These are phyloP conservation scores for Drosophila gaucha DNA, from an alignment of 2,888 invertebrate genomes.

Conservation along the genomic window DNA sequence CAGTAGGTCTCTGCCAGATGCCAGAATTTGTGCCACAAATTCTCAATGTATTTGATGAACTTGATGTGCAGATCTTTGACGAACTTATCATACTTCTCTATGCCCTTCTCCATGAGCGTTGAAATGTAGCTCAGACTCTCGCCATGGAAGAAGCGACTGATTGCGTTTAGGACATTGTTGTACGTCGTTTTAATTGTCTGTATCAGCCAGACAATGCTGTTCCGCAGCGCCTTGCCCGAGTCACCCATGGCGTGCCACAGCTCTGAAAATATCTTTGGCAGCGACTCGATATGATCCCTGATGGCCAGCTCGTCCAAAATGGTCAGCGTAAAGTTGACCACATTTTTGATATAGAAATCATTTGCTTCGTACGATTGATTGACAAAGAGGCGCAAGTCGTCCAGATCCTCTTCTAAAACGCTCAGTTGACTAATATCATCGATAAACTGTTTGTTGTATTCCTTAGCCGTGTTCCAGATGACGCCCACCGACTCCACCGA, in stretches of 20 bases:
- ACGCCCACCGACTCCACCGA: slow-evolving; percentile 88
- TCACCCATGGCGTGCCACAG: slow-evolving; percentile 95
- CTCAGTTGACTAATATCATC: slow-evolving; percentile 89
- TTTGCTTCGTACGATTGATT: slow-evolving; percentile 92
- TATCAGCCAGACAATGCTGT: slow-evolving; percentile 90
- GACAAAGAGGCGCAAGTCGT: slow-evolving; percentile 88
- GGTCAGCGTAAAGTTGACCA: slow-evolving; percentile 89
- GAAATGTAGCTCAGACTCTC: slow-evolving; percentile 91
- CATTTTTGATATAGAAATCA: slow-evolving; percentile 93
- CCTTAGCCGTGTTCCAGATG: slow-evolving; percentile 91
- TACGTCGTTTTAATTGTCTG: slow-evolving; percentile 89
- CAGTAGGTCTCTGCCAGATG: slow-evolving; percentile 89
- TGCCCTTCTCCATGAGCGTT: slow-evolving; percentile 88
- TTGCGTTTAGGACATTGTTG: slow-evolving; percentile 88
- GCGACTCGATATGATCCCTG: slow-evolving; percentile 90
- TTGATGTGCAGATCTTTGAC: slow-evolving; percentile 90
- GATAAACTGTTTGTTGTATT: slow-evolving; percentile 89
- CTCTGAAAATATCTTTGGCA: slow-evolving; percentile 92
- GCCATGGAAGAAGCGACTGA: slow-evolving; percentile 89
- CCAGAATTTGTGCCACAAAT: slow-evolving; percentile 90
- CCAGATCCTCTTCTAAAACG: slow-evolving; percentile 87
- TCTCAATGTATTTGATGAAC: slow-evolving; percentile 89
- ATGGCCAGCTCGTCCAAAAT: slow-evolving; percentile 92
- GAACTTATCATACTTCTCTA: slow-evolving; percentile 92
- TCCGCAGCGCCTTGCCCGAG: slow-evolving; percentile 91